These are phyloP conservation scores for Catostomus latipinnis DNA, from an alignment of 2,797 vertebrate species.

Conservation along the genomic window DNA sequence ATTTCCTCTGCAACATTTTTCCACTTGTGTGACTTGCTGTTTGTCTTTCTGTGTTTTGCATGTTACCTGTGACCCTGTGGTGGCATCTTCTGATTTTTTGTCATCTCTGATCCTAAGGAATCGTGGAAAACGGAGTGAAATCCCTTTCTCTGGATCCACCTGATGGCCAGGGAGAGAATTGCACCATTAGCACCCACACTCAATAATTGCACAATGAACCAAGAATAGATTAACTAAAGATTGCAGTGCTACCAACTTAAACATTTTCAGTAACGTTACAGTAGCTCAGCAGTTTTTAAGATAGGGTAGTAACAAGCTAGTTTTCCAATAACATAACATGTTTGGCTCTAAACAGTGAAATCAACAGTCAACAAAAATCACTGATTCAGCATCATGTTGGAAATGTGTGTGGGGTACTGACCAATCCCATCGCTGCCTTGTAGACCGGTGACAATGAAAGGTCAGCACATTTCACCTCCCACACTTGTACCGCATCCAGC, in stretches of 20 bases:
- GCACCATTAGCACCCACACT: constrained; percentile 6
- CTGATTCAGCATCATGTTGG: constrained; percentile 2
- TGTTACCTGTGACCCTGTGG: constrained; percentile 83
- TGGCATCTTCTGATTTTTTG: constrained; percentile 89
- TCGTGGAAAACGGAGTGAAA: constrained; percentile 90
- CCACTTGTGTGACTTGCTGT: neutral
- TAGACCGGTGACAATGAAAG: constrained; percentile 90
- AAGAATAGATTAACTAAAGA: neutral
- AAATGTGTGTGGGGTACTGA: constrained; percentile 71
- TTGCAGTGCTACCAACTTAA: no score
- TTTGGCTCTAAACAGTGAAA: neutral
- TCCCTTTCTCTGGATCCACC: constrained; percentile 91
- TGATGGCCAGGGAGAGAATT: constrained; percentile 58
- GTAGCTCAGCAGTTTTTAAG: no score
- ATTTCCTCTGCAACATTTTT: neutral
- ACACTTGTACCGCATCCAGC: constrained; percentile 87
- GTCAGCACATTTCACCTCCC: constrained; percentile 94
- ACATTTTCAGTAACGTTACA: no score
- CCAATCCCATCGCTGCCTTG: constrained; percentile 89
- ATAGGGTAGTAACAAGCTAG: no score
- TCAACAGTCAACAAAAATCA: neutral
- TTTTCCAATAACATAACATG: no score
- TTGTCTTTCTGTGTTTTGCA: neutral
- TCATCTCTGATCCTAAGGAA: constrained; percentile 87
- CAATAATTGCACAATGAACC: neutral